Percentiles rank a stretch among this genome's conserved stretches.
Conservation (phyloP, 2,888 invertebrate genomes). For the Piscicola geometra region DNA sequence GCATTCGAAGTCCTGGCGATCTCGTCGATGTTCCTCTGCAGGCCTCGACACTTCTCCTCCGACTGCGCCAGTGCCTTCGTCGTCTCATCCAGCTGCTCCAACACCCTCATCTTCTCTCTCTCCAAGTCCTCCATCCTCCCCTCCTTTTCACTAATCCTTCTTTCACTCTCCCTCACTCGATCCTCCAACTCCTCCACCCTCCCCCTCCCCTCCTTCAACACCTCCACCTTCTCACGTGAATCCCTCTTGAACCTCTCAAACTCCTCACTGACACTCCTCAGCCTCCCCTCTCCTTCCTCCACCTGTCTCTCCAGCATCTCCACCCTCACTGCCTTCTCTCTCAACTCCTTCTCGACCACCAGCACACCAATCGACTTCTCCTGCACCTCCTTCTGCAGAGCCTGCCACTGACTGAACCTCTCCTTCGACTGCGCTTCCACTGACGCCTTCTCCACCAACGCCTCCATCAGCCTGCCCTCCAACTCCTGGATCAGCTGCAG, state of each 20-base stretch:
- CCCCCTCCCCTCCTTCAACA: background rate
- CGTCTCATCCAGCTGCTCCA: background rate
- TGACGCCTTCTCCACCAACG: conserved; percentile 3
- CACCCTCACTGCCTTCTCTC: background rate
- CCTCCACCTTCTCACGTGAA: background rate
- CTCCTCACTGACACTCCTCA: background rate
- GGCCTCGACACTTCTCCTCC: background rate
- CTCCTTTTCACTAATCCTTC: background rate
- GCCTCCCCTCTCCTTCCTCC: background rate
- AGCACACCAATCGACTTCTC: conserved; percentile 4
- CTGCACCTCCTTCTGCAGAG: conserved; percentile 17
- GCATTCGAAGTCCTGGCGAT: conserved; percentile 2
- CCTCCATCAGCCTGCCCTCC: conserved; percentile 6
- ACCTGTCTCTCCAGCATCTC: conserved; percentile 16
- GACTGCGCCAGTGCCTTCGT: background rate
- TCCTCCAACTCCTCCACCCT: background rate
- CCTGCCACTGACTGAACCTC: background rate
- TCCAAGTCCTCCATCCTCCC: background rate
- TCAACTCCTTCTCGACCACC: conserved; percentile 17
- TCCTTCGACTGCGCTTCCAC: conserved; percentile 16
- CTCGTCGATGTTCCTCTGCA: conserved; percentile 20
- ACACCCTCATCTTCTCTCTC: background rate
- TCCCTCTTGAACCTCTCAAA: conserved; percentile 3
- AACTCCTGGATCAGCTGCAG: conserved; percentile 5
- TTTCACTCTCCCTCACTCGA: background rate